Evolutionary conservation across 1,140 invertebrate species (phyloP), one percentile per base, ranked within the genome.

Genomic region (Pogonus chalceus): DNA sequence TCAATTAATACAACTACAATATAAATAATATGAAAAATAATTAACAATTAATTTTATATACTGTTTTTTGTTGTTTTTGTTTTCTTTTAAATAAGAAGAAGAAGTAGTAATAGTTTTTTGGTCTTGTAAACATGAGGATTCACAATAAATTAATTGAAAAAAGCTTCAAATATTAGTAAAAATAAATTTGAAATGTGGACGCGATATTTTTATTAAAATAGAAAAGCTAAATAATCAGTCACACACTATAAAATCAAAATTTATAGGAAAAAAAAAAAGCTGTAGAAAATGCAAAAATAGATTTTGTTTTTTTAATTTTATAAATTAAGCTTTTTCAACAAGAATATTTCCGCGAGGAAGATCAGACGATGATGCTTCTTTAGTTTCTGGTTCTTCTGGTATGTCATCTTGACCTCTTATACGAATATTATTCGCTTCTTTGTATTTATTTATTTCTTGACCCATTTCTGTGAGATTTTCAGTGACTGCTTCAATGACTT

Each of bases 401-500:
- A 75, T 58, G 56, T 79, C 78, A 52, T 83, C 82, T 52, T 79
- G 74, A 1, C 83, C 83, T 62, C 81, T 77, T 61, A 89, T 80
- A 65, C 76, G 80, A 61, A 97, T 92, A 68, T 92, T 90, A 65
- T 96, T 79, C 62, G 89, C 86, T 65, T 94, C 90, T 67, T 92
- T 91, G 70, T 90, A 97, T 58, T 93, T 87, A 68, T 96, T 93
- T 26, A 98, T 87, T 72, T 96, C 92, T 49, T 80, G 72, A 2
- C 92, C 93, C 73, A 96, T 97, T 58, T 83, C 82, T 26, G 83
- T 76, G 12, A 96, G 72, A 69, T 95, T 87, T 48, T 87, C 84
- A 49, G 85, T 87, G 12, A 95, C 74, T 50, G 77, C 77, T 65
- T 86, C 81, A 50, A 93, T 82, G 1, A 90, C 76, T 70, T 87